Base-by-base conservation (phyloP, 2,113 vertebrate species). In the Penelope pileata region DNA sequence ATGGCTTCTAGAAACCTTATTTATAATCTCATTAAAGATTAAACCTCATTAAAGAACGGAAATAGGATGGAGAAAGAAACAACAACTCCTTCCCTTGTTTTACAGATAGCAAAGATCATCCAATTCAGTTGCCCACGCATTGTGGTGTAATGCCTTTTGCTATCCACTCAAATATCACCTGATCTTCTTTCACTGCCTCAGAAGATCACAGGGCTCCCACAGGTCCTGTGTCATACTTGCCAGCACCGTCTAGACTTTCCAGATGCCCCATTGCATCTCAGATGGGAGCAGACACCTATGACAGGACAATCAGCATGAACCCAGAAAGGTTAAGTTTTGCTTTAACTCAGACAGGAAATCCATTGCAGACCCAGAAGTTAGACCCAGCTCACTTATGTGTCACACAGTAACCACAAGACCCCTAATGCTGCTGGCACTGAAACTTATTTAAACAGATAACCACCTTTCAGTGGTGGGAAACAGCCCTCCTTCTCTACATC, bases 301-400 rank as follows among this genome's bases (percentile, higher is more conserved):
- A 10, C 32, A 3, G 0, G 8, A 19, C 0, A 1, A 24, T 12
- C 12, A 60, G 6, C 9, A 16, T 2, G 45, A 79, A 43, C 21
- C 4, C 54, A 47, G 21, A 58, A 42, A 73, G 43, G 14, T 10
- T 18, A 43, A 54, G 59, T 91, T 91, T 77, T 92, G 66, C 47
- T 83, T 9, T 85, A 77, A 79, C 16, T 94, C 84, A 77, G 29
- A 74, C 64, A 86, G 76, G 60, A 95, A 95, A 83, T 58, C 54
- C 53, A 83, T 3, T 14, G 16, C 43, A 83, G 56, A 38, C n/a
- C 4, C 68, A 93, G 75, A 82, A 94, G 78, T 47, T 34, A 69
- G 29, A 63, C 23, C 11, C 13, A 12, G 34, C 27, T 83, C 1
- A 2, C 27, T 76, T 7, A 58, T 56, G 67, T 50, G 22, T 58